Base-by-base conservation (phyloP, 2,888 invertebrate species). In the Xestia ashworthii region DNA sequence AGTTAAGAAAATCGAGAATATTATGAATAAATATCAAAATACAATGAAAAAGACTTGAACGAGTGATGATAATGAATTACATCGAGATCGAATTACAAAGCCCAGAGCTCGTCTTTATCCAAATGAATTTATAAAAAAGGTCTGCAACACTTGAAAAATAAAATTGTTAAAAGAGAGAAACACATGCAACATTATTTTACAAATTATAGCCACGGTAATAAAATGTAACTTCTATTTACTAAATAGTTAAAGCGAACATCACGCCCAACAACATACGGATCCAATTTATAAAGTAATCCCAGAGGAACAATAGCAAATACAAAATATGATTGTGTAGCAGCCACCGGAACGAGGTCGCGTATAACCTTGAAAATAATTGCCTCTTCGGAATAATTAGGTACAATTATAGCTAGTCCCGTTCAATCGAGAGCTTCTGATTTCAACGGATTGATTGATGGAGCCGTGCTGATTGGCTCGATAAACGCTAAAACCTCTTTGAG, bases 331-430 rank as follows among this genome's bases (percentile, higher is more conserved):
- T 88, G 76, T 78, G 80, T 78, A 78, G 67, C 71, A 69, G 74
- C 82, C 68, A 81, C 50, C 86, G 78, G 66, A 78, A 81, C 84
- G 84, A 76, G 76, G 69, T 48, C 83, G 80, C 78, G 70, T 76
- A 74, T 74, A 78, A 68, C 88, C 87, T 88, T 87, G 78, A 73
- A 86, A 50, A 77, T 88, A 88, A 88, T 87, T 78, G 87, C 75
- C 71, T 79, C 71, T 83, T 82, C 65, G 75, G 71, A 84, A 87
- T 87, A 87, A 87, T 88, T 87, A 87, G 69, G 74, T 78, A 85
- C 70, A 82, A 82, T 83, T 77, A 73, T 68, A 68, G 60, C 69
- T 72, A 70, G 79, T 75, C 46, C 68, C 41, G 67, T 46, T 70
- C 66, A 38, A 46, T 71, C 64, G 50, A 53, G 67, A 60, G 75